These are phyloP conservation scores for Oikopleura dioica DNA, from an alignment of 23 tunicate species.

Conservation along the genomic window DNA sequence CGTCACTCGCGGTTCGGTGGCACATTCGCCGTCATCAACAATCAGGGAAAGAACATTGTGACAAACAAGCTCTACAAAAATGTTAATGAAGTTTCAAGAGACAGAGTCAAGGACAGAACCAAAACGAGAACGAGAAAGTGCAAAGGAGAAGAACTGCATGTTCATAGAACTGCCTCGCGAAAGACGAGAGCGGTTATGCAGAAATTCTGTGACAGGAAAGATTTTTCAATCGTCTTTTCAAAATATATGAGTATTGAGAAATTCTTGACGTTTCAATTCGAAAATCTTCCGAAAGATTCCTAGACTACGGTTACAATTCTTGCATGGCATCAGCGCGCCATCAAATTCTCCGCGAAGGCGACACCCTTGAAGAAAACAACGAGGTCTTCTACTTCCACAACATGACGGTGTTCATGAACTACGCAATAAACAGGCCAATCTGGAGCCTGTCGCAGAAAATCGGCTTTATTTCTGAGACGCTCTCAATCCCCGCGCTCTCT, in stretches of 20 bases:
- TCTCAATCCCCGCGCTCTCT: not conserved
- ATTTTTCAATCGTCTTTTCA: too few relatives aligned
- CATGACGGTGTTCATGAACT: constrained; percentile 1
- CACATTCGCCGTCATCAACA: not conserved
- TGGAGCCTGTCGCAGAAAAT: not conserved
- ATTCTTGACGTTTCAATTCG: too few relatives aligned
- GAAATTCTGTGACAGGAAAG: not conserved
- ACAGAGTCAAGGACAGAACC: not conserved
- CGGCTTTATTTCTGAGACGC: constrained; percentile 9
- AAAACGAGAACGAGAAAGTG: not conserved
- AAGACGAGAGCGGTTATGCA: not conserved
- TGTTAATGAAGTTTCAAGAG: not conserved
- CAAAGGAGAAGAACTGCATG: not conserved
- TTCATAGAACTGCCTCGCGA: not conserved
- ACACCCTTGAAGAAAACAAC: not conserved
- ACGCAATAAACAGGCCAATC: not conserved
- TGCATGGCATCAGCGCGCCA: not conserved
- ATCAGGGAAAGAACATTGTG: not conserved
- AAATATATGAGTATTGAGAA: too few relatives aligned
- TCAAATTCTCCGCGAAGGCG: not conserved
- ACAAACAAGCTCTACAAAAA: not conserved
- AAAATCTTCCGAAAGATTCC: too few relatives aligned
- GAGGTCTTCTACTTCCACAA: constrained; percentile 7
- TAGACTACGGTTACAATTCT: not conserved
- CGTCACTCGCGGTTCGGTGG: constrained; percentile 8